These are phyloP conservation scores for Akabosia matsudoensis DNA, from an alignment of 1,140 invertebrate genomes.

Conservation along the genomic window DNA sequence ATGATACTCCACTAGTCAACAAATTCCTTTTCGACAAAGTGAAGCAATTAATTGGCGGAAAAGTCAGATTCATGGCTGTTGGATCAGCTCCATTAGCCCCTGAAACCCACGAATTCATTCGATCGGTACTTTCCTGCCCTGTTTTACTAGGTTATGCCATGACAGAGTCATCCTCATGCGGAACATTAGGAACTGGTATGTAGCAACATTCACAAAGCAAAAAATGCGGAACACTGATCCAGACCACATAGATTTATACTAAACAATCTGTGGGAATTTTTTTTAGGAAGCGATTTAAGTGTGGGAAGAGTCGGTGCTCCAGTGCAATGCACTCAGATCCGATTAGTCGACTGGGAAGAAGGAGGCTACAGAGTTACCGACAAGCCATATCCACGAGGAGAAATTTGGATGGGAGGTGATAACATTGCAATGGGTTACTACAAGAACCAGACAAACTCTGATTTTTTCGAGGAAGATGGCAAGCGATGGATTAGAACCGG, in stretches of 20 bases:
- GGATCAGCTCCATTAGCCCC: constrained; percentile 92
- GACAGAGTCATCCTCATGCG: constrained; percentile 92
- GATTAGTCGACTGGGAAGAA: constrained; percentile 91
- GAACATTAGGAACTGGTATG: constrained; percentile 79
- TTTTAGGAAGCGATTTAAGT: constrained; percentile 62
- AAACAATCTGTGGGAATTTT: constrained; percentile 37
- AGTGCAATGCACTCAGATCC: constrained; percentile 77
- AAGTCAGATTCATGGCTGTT: constrained; percentile 77
- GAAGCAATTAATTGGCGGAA: constrained; percentile 77
- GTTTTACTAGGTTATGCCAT: constrained; percentile 94
- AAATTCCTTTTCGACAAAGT: constrained; percentile 75
- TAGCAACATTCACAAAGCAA: constrained; percentile 44
- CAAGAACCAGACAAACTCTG: constrained; percentile 83
- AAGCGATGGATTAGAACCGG: constrained; percentile 90
- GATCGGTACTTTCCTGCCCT: constrained; percentile 84
- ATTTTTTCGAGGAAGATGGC: constrained; percentile 79
- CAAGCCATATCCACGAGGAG: constrained; percentile 80
- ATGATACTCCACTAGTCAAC: constrained; percentile 77
- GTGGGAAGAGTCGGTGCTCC: constrained; percentile 86
- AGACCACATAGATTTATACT: too few relatives aligned
- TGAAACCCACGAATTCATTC: constrained; percentile 92
- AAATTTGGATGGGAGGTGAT: constrained; percentile 62
- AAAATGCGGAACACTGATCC: too few relatives aligned
- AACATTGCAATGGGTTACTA: constrained; percentile 92
- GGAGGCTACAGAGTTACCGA: constrained; percentile 87